Percentiles rank a stretch among this genome's conserved stretches.
Conservation (phyloP, 2,888 invertebrate genomes). For the Andrena camellia region DNA sequence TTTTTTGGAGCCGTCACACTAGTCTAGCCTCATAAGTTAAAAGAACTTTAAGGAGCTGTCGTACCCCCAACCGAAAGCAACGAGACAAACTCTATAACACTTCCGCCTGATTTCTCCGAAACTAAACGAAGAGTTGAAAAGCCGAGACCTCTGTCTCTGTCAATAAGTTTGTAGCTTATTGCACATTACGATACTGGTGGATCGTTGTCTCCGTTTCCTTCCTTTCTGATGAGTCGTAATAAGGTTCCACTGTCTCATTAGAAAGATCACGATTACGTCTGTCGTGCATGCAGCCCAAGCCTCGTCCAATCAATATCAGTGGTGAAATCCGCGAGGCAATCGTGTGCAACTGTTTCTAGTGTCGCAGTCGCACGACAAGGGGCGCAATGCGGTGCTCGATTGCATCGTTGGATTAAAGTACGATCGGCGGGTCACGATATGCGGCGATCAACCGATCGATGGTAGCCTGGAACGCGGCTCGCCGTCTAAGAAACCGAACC, state of each 20-base stretch:
- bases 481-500: constrained; percentile 34
- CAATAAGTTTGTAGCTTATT: too few relatives aligned
- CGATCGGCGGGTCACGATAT: constrained; percentile 77
- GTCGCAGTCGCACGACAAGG: constrained; percentile 70
- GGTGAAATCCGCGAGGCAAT: constrained; percentile 65
- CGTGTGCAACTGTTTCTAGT: constrained; percentile 70
- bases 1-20: too few relatives aligned
- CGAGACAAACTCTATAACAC: too few relatives aligned
- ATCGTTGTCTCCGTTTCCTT: too few relatives aligned
- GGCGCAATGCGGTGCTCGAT: constrained; percentile 71
- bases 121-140: too few relatives aligned
- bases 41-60: too few relatives aligned
- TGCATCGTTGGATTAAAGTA: constrained; percentile 73
- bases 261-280: constrained; percentile 54
- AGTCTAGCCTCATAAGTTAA: too few relatives aligned
- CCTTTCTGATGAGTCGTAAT: too few relatives aligned
- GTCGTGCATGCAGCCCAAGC: constrained; percentile 57
- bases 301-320: constrained; percentile 66
- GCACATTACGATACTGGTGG: too few relatives aligned
- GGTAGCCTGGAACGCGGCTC: constrained; percentile 57
- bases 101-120: too few relatives aligned
- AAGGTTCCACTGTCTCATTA: constrained; percentile 32
- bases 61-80: too few relatives aligned
- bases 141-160: too few relatives aligned
- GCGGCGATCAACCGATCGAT: constrained; percentile 73